phyloP scores from a whole-genome alignment of 2,113 vertebrate species.

The Callipepla californica region DNA sequence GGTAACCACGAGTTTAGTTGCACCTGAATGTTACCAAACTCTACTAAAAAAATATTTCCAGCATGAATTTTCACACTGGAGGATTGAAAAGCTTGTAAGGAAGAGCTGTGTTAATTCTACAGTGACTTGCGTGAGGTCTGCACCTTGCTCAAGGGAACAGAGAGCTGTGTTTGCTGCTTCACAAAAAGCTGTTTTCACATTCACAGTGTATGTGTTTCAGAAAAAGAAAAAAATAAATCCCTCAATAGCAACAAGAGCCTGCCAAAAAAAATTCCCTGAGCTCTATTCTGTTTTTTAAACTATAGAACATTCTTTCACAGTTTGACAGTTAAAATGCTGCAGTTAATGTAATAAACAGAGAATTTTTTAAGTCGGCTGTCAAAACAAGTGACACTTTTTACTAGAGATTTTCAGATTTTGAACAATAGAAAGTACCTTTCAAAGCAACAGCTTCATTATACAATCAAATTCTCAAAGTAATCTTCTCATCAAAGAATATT shows the following conservation, averaged over 20 bases:
- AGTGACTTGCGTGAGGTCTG: conserved; percentile 60
- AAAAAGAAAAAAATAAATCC: neutral
- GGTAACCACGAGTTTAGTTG: neutral
- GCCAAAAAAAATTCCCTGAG: conserved; percentile 77
- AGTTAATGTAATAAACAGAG: conserved; percentile 87
- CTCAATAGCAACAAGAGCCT: conserved; percentile 81
- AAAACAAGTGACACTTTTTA: conserved; percentile 86
- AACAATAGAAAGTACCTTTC: conserved; percentile 87
- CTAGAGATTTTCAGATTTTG: conserved; percentile 80
- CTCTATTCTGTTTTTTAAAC: conserved; percentile 86
- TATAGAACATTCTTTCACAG: conserved; percentile 85
- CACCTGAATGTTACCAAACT: neutral
- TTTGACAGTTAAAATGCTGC: conserved; percentile 87
- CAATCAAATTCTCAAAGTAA: conserved; percentile 84
- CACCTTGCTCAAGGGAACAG: conserved; percentile 57
- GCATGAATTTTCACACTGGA: conserved; percentile 37
- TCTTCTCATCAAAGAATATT: conserved; percentile 87
- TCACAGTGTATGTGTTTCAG: conserved; percentile 75
- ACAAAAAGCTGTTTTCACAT: conserved; percentile 81
- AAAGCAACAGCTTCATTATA: conserved; percentile 86
- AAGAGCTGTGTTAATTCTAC: conserved; percentile 52
- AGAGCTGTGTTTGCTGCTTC: conserved; percentile 66
- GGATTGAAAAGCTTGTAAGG: neutral
- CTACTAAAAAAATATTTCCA: conserved; percentile 33
- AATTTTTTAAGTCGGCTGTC: conserved; percentile 84